These are phyloP conservation scores for Lateolabrax maculatus DNA, from an alignment of 2,797 vertebrate genomes.

Conservation along the genomic window DNA sequence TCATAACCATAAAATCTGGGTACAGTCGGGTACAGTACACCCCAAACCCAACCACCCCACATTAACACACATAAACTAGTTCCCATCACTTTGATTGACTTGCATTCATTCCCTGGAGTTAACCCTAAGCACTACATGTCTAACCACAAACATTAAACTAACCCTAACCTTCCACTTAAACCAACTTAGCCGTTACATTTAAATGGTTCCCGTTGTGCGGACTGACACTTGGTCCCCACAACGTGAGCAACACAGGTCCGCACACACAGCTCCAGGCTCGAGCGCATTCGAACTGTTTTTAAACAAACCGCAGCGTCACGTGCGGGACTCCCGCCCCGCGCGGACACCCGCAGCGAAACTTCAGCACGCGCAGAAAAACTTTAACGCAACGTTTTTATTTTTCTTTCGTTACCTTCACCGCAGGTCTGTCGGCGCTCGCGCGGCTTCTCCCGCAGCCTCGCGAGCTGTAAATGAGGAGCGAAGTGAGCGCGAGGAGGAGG, in stretches of 20 bases:
- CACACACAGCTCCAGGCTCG: background rate
- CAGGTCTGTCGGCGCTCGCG: background rate
- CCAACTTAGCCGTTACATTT: accelerated
- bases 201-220: background rate
- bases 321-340: background rate
- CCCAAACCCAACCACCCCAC: background rate
- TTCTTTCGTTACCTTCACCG: slow-evolving; percentile 11
- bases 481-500: background rate
- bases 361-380: too few species aligned
- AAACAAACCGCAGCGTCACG: background rate
- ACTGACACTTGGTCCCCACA: background rate
- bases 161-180: too few species aligned
- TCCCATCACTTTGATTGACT: background rate
- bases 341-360: too few species aligned
- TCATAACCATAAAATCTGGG: background rate
- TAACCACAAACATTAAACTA: background rate
- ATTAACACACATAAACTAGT: too few species aligned
- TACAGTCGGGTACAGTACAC: background rate
- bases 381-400: background rate
- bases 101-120: background rate
- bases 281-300: background rate
- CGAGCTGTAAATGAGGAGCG: background rate
- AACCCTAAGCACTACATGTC: background rate
- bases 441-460: background rate
- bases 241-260: background rate